Evolutionary conservation across 2,113 vertebrate species (phyloP), one percentile per base, ranked within the genome.

Genomic region (Saguinus midas): DNA sequence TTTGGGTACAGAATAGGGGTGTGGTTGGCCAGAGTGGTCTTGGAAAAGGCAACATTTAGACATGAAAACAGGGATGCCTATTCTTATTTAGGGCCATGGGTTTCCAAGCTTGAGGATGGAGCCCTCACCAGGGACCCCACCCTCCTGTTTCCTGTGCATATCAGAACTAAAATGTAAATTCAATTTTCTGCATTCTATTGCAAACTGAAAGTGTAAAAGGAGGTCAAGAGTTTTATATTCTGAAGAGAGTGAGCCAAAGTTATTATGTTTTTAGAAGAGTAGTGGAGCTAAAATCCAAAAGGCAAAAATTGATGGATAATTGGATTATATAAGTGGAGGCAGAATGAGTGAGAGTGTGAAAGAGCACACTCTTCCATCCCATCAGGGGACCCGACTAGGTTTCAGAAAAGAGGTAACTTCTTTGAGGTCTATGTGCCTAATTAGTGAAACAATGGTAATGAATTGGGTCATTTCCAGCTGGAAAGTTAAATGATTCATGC

Each of bases 331-430:
- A 75, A 76, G 14, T 68, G 8, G 48, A 64, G 27, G 8, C 57
- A 66, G 13, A 45, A 70, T 12, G 1, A 37, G 40, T n/a, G 27
- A 8, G 40, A 35, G 4, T 50, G 6, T 52, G 35, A 50, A 75
- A 40, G 45, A 35, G 2, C 25, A 35, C 79, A 29, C 58, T 12
- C 18, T 61, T 85, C 13, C 37, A 5, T 14, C n/a, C 14, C 3
- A 7, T 55, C 1, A 23, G 3, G 5, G 8, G 18, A 4, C 25
- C 23, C 73, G 45, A 48, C 7, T 8, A 2, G n/a, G 5, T 37
- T 52, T 37, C 64, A 35, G 13, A 6, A 64, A 64, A 64, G 27
- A 64, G 12, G 8, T 37, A 35, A 29, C 23, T 81, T 40, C 37
- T 20, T 48, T 25, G 73, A 27, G 48, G 1, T 43, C 18, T 10